Evolutionary conservation across 2,888 invertebrate genomes (phyloP).

Genomic region (Eulithis prunata): DNA sequence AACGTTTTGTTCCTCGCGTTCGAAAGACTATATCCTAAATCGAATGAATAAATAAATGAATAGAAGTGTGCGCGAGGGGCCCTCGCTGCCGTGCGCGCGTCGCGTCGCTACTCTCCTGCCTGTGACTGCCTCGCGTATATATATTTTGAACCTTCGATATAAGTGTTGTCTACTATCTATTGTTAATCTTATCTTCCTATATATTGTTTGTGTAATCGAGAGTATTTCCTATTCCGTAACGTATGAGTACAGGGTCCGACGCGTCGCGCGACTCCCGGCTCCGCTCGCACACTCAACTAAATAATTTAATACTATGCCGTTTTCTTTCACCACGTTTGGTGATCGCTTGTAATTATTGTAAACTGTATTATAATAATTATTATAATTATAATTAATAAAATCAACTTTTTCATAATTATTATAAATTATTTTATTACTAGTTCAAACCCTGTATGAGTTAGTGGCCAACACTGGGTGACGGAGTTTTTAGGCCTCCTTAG

Average conservation of each 20-base stretch:
- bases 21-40: conserved; percentile 84
- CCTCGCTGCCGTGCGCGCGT: conserved; percentile 20
- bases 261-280: conserved; percentile 49
- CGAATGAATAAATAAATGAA: conserved; percentile 64
- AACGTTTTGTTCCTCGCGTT: conserved; percentile 84
- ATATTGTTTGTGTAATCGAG: conserved; percentile 34
- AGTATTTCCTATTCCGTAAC: conserved; percentile 29
- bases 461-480: no score
- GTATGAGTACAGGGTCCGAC: conserved; percentile 26
- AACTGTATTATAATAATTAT: conserved; percentile 85
- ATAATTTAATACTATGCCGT: conserved; percentile 83
- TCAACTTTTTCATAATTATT: conserved; percentile 85
- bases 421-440: conserved; percentile 67
- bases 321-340: conserved; percentile 84
- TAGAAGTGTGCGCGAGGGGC: conserved; percentile 54
- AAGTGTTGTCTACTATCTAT: conserved; percentile 37
- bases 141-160: conserved; percentile 35
- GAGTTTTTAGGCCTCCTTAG: no score
- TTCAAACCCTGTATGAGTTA: not conserved
- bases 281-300: conserved; percentile 55
- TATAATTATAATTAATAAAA: conserved; percentile 83
- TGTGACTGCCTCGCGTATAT: conserved; percentile 38
- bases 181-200: conserved; percentile 36
- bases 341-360: conserved; percentile 85
- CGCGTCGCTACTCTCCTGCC: conserved; percentile 33